Percentiles rank a stretch among this genome's conserved stretches.
Conservation (phyloP, 2,888 invertebrate species). For the Nineta flava region DNA sequence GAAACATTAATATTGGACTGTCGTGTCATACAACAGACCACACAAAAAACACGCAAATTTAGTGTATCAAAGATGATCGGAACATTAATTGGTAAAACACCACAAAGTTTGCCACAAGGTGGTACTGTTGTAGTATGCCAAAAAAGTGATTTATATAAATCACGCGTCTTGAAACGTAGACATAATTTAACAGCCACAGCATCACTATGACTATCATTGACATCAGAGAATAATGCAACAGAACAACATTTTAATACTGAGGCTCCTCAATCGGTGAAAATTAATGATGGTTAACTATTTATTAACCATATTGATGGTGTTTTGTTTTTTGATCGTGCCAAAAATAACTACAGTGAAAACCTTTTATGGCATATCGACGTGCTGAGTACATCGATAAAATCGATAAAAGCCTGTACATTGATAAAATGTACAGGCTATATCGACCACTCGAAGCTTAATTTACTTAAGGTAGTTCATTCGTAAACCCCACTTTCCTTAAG, state of each 20-base stretch:
- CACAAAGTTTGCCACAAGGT: slow-evolving; percentile 27
- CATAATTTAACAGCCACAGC: slow-evolving; percentile 44
- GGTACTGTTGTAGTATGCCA: slow-evolving; percentile 43
- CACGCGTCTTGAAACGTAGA: slow-evolving; percentile 35
- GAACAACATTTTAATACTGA: neutral
- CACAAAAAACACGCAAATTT: slow-evolving; percentile 51
- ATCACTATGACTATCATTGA: slow-evolving; percentile 45
- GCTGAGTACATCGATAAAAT: too few species aligned
- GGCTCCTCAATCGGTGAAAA: neutral
- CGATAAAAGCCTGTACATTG: too few species aligned
- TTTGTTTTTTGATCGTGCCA: too few species aligned
- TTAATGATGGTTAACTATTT: neutral
- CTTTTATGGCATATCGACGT: too few species aligned
- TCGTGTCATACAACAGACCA: slow-evolving; percentile 28
- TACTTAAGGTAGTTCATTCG: too few species aligned
- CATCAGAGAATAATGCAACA: slow-evolving; percentile 7
- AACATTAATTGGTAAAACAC: slow-evolving; percentile 41
- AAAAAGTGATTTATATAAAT: slow-evolving; percentile 39
- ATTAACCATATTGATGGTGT: too few species aligned
- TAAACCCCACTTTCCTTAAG: too few species aligned
- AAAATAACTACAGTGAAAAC: too few species aligned
- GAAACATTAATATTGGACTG: slow-evolving; percentile 52
- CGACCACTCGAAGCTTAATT: too few species aligned
- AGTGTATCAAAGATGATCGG: slow-evolving; percentile 69
- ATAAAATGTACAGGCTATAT: too few species aligned